Conservation (phyloP, 2,888 invertebrate genomes). For the Noctua janthina region DNA sequence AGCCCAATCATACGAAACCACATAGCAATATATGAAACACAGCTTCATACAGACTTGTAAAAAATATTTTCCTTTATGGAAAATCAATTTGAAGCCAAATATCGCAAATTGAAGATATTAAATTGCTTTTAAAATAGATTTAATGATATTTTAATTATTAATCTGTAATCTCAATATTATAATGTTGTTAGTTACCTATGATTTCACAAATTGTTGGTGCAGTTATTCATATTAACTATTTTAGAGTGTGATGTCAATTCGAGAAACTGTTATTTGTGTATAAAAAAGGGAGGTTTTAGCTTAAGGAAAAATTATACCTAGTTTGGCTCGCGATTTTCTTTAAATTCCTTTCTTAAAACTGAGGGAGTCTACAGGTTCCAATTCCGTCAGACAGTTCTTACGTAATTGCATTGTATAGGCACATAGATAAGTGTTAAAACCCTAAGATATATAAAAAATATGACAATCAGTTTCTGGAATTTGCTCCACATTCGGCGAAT, state of each 20-base stretch:
- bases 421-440: conserved; percentile 42
- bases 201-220: conserved; percentile 85
- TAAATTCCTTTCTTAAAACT: conserved; percentile 19
- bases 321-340: conserved; percentile 31
- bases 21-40: conserved; percentile 64
- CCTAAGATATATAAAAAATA: conserved; percentile 27
- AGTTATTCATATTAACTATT: conserved; percentile 64
- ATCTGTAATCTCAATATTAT: conserved; percentile 82
- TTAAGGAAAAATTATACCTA: conserved; percentile 1
- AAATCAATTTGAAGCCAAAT: conserved; percentile 85
- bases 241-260: conserved; percentile 51
- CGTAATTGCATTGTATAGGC: conserved; percentile 56
- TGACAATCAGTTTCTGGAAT: conserved; percentile 42
- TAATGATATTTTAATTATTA: conserved; percentile 75
- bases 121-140: conserved; percentile 75
- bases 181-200: conserved; percentile 85
- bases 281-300: conserved; percentile 35
- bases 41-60: conserved; percentile 68
- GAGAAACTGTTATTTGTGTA: conserved; percentile 50
- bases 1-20: conserved; percentile 19
- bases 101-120: conserved; percentile 82
- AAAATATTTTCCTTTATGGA: conserved; percentile 70
- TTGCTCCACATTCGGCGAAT: conserved; percentile 19
- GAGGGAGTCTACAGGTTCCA: conserved; percentile 63
- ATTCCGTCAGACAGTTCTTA: conserved; percentile 60